These are phyloP conservation scores for Labeo rohita DNA, from an alignment of 2,113 vertebrate species.

Conservation along the genomic window DNA sequence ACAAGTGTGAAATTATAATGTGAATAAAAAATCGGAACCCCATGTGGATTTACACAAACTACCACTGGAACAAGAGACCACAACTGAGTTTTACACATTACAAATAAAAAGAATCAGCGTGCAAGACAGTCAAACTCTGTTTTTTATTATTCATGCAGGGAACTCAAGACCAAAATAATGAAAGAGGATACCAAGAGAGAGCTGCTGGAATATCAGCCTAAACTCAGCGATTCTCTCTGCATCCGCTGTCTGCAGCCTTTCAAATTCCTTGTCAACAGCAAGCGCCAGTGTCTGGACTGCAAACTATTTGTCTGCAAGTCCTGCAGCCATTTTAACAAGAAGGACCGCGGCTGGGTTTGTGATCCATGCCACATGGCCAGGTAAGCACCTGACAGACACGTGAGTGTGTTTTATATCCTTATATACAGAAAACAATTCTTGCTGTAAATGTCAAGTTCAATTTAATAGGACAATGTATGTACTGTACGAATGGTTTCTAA, in stretches of 20 bases:
- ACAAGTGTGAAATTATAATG: too few relatives aligned
- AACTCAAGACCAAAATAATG: conserved; percentile 83
- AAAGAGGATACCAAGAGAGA: conserved; percentile 85
- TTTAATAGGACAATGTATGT: background rate
- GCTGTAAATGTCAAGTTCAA: background rate
- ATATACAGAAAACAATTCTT: background rate
- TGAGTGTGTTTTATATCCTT: background rate
- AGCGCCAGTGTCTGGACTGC: conserved; percentile 85
- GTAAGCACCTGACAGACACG: conserved; percentile 62
- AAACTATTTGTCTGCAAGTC: conserved; percentile 79
- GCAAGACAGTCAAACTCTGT: background rate
- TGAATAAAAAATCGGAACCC: too few relatives aligned
- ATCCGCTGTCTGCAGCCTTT: conserved; percentile 89
- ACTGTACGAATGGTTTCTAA: background rate
- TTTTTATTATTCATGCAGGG: conserved; percentile 66
- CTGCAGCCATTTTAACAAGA: conserved; percentile 85
- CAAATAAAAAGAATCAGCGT: background rate
- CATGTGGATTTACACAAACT: background rate
- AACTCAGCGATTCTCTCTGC: conserved; percentile 82
- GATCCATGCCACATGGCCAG: conserved; percentile 85
- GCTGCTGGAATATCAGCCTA: conserved; percentile 75
- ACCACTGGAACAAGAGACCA: background rate
- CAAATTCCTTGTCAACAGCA: conserved; percentile 84
- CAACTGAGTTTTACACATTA: background rate
- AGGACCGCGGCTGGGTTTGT: conserved; percentile 87